Conservation (phyloP, 2,797 vertebrate genomes). For the Chloroceryle amazona region DNA sequence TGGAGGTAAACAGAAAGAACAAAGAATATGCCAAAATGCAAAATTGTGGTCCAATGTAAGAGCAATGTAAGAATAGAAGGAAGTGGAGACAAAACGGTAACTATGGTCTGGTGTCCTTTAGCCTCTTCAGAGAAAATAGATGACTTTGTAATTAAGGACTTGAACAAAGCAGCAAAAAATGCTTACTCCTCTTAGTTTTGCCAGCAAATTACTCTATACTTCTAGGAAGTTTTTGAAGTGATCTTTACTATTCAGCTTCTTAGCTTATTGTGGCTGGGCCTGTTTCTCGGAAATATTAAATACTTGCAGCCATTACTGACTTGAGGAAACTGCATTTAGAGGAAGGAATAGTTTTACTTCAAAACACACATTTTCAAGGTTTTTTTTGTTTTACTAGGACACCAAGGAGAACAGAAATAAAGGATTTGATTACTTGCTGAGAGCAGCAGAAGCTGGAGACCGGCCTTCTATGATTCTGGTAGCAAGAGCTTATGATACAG, state of each 20-base stretch:
- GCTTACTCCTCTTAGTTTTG: background rate
- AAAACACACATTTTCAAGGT: background rate
- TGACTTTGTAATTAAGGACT: background rate
- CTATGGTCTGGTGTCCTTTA: background rate
- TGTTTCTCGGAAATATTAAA: background rate
- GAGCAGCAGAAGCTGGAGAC: slow-evolving; percentile 94
- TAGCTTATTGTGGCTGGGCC: background rate
- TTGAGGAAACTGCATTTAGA: background rate
- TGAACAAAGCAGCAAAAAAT: background rate
- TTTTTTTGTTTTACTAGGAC: slow-evolving; percentile 80
- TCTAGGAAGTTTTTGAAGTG: background rate
- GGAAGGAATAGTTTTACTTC: background rate
- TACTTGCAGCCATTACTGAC: background rate
- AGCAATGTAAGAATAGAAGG: background rate
- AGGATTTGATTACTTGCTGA: slow-evolving; percentile 91
- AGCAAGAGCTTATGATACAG: slow-evolving; percentile 92
- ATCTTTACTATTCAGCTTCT: background rate
- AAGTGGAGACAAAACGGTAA: background rate
- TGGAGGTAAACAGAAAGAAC: slow-evolving; percentile 84
- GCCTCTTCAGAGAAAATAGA: background rate
- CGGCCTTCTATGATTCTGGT: slow-evolving; percentile 93
- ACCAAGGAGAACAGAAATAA: slow-evolving; percentile 89
- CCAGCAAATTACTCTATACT: background rate
- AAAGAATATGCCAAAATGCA: background rate
- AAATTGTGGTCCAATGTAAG: background rate